phyloP scores from a whole-genome alignment of 2,888 invertebrate species.

The Odontothrips loti region DNA sequence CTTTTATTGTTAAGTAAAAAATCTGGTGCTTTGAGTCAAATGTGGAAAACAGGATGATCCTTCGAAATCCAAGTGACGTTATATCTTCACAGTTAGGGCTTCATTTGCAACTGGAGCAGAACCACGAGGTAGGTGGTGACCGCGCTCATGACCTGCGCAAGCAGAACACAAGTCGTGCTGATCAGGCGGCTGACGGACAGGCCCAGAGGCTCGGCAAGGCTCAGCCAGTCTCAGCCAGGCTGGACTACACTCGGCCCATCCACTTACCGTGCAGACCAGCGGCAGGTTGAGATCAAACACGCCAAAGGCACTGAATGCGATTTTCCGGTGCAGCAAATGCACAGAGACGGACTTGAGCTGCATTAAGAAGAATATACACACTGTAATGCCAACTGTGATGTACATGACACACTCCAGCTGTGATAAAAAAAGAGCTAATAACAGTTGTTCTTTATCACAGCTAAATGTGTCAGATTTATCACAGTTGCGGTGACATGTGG shows the following conservation, averaged over 20 bases:
- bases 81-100: too few species aligned
- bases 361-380: neutral
- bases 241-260: too few species aligned
- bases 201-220: neutral
- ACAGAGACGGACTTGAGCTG: neutral
- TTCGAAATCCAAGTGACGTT: too few species aligned
- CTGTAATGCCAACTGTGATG: too few species aligned
- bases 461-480: neutral
- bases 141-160: neutral
- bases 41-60: too few species aligned
- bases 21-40: too few species aligned
- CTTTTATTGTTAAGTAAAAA: too few species aligned
- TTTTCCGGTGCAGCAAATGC: neutral
- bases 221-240: too few species aligned
- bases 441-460: neutral
- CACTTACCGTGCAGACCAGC: neutral
- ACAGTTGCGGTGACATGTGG: too few species aligned
- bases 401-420: neutral
- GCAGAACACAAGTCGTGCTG: neutral
- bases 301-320: neutral
- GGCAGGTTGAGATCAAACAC: neutral
- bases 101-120: neutral
- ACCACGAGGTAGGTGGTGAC: slow-evolving; percentile 3
- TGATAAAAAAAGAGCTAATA: neutral
- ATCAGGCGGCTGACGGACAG: neutral